These are phyloP conservation scores for Philhelius pedissequus DNA, from an alignment of 2,888 invertebrate genomes.

Conservation along the genomic window DNA sequence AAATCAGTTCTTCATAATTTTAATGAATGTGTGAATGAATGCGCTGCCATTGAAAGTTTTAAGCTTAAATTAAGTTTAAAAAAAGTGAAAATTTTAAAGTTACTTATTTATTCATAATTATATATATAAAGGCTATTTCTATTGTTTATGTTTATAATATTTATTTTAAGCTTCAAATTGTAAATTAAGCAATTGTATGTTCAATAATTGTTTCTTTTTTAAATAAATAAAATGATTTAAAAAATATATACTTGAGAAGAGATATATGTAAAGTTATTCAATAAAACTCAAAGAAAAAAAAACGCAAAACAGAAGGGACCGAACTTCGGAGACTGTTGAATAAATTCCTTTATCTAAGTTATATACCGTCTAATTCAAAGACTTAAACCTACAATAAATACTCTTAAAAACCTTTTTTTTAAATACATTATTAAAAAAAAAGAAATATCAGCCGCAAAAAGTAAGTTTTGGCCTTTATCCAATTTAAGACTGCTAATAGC, in stretches of 20 bases:
- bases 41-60: slow-evolving; percentile 69
- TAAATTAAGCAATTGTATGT: background rate
- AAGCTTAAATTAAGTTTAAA: slow-evolving; percentile 37
- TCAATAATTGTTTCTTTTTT: slow-evolving; percentile 27
- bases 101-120: slow-evolving; percentile 41
- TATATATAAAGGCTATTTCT: slow-evolving; percentile 35
- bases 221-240: slow-evolving; percentile 19
- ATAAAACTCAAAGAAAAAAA: too few species aligned
- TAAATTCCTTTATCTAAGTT: too few species aligned
- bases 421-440: too few species aligned
- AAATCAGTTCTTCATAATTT: background rate
- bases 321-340: too few species aligned
- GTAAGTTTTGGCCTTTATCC: too few species aligned
- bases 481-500: too few species aligned
- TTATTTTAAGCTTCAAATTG: background rate
- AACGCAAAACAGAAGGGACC: too few species aligned
- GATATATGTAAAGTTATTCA: too few species aligned
- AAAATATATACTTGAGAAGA: background rate
- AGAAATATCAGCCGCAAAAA: too few species aligned
- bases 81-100: background rate
- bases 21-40: slow-evolving; percentile 48
- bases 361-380: too few species aligned
- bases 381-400: too few species aligned
- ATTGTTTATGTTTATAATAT: slow-evolving; percentile 39
- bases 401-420: too few species aligned